Evolutionary conservation across 2,888 invertebrate genomes (phyloP), one percentile per base, ranked within the genome.

Genomic region (Nomada lathburiana): DNA sequence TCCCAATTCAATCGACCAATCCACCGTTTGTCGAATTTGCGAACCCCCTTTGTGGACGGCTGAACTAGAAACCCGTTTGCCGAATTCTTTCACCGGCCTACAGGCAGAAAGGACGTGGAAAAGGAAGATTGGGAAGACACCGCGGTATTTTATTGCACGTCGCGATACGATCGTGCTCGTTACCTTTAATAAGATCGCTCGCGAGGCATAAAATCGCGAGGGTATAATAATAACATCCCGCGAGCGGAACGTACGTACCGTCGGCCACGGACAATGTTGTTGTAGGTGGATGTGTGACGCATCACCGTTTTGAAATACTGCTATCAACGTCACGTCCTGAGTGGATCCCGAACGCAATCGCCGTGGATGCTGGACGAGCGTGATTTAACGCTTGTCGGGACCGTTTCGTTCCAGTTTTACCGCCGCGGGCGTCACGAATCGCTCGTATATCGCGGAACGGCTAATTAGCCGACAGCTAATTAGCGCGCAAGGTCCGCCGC

Each of bases 101-200:
- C 59, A 53, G 77, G 65, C 69, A 29, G 55, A 50, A 64, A 44
- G 26, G 36, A 4, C 20, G 47, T 18, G 26, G 52, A 11, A 16
- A 36, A 23, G 44, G 53, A 59, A 29, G 60, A 55, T 26, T 11
- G 47, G 42, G 44, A 53, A 26, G 65, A 16, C 29, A n/a, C 53
- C 76, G 64, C 70, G 81, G 84, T 90, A 90, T 89, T 91, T 91
- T 89, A 91, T 89, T 86, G 87, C 89, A n/a, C 23, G 42, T 26
- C 80, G 76, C 72, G 86, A 86, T 86, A 86, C 69, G 80, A 82
- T 90, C 88, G 83, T 85, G 88, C 90, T 91, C 89, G 89, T 91
- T 91, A 90, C 88, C 88, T 90, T 90, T 90, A 90, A 91, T 91
- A 90, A 91, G 91, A 89, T 90, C 87, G 89, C 88, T 88, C 80